phyloP scores from a whole-genome alignment of 2,113 vertebrate species.

The Arvicanthis niloticus region DNA sequence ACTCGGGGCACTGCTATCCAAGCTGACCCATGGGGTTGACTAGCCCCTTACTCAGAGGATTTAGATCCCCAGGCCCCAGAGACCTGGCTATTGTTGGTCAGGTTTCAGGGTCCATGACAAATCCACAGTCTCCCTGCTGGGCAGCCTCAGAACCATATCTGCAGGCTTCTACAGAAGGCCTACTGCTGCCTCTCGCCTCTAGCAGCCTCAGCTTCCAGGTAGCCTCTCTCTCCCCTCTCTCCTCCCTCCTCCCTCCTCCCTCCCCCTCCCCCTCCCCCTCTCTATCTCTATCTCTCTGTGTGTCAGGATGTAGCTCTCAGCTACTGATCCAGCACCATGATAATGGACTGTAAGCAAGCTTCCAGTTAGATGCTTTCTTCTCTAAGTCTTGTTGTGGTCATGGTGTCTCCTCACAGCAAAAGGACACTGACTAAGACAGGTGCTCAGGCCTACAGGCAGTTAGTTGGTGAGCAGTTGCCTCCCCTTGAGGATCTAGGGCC shows the following conservation, averaged over 20 bases:
- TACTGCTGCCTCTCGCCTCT: background rate
- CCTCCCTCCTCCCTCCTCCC: background rate
- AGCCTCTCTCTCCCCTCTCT: background rate
- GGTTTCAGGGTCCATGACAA: no score
- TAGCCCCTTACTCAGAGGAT: background rate
- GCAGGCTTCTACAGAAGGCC: rapidly evolving
- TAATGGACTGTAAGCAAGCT: background rate
- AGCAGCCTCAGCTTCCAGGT: rapidly evolving
- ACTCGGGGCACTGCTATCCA: background rate
- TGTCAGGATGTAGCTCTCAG: background rate
- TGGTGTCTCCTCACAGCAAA: background rate
- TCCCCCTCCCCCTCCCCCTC: no score
- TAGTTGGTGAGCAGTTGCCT: no score
- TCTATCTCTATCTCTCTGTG: background rate
- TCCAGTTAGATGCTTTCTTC: background rate
- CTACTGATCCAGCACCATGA: background rate
- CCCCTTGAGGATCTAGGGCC: background rate
- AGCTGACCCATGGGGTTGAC: background rate
- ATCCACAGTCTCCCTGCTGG: rapidly evolving
- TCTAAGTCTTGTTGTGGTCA: background rate
- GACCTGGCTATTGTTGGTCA: background rate
- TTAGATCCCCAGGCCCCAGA: background rate
- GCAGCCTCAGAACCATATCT: background rate
- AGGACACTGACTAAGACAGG: background rate
- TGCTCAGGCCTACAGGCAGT: background rate